Evolutionary conservation across 2,797 vertebrate genomes (phyloP).

Genomic region (Salarias fasciatus): DNA sequence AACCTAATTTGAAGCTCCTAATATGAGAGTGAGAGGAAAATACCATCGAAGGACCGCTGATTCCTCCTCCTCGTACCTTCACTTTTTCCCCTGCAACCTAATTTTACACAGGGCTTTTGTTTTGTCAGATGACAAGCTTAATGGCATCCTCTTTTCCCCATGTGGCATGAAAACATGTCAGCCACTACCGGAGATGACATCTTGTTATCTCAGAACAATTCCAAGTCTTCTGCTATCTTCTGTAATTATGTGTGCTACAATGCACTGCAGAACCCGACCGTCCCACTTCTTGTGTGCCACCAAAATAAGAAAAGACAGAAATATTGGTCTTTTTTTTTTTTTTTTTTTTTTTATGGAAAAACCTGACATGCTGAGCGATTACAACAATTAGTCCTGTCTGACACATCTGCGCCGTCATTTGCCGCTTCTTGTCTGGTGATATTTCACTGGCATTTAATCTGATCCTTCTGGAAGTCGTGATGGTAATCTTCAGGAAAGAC

Average conservation of each 20-base stretch:
- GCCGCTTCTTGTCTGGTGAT: constrained; percentile 21
- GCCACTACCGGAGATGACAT: constrained; percentile 45
- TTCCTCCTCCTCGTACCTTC: constrained; percentile 26
- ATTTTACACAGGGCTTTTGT: constrained; percentile 52
- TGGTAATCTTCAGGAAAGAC: not conserved
- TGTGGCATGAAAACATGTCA: constrained; percentile 55
- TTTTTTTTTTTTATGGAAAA: constrained; percentile 15
- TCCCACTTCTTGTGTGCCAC: constrained; percentile 22
- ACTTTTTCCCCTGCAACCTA: constrained; percentile 43
- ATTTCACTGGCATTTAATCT: constrained; percentile 19
- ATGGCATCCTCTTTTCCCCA: constrained; percentile 42
- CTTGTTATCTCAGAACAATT: constrained; percentile 58
- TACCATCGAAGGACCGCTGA: constrained; percentile 15
- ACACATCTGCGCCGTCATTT: constrained; percentile 7
- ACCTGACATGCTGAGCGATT: constrained; percentile 31
- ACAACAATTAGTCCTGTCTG: constrained; percentile 33
- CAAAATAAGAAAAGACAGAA: constrained; percentile 31
- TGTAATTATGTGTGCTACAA: constrained; percentile 55
- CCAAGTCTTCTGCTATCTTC: constrained; percentile 38
- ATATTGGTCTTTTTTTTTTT: constrained; percentile 12
- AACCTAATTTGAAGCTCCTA: constrained; percentile 58
- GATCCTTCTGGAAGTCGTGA: not conserved
- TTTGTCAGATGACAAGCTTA: constrained; percentile 61
- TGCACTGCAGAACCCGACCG: constrained; percentile 19
- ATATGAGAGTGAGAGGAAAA: constrained; percentile 48